These are phyloP conservation scores for Pseudopipra pipra DNA, from an alignment of 2,113 vertebrate genomes.

Conservation along the genomic window DNA sequence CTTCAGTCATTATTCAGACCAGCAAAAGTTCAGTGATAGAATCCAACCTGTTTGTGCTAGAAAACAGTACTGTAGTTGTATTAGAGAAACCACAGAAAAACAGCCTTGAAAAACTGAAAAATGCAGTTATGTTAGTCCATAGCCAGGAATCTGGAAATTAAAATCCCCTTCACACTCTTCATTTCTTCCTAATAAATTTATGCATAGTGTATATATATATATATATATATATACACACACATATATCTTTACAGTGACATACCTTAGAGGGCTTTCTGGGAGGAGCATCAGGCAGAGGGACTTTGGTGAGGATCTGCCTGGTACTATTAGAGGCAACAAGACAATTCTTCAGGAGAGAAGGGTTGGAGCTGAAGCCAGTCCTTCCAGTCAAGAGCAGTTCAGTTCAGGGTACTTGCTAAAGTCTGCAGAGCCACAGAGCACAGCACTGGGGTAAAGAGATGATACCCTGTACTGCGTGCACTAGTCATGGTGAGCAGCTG, in stretches of 20 bases:
- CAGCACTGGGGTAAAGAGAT: neutral
- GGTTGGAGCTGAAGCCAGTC: neutral
- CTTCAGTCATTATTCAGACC: neutral
- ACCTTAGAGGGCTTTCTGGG: neutral
- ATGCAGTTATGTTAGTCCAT: fast-evolving
- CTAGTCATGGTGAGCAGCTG: neutral
- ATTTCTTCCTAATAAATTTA: neutral
- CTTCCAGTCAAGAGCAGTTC: neutral
- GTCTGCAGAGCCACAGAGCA: neutral
- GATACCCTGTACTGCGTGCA: neutral
- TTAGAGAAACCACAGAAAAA: neutral
- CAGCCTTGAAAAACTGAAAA: neutral
- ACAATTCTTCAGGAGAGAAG: neutral
- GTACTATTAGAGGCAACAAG: neutral
- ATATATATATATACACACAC: fast-evolving
- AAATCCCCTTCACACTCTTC: neutral
- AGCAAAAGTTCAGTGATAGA: neutral
- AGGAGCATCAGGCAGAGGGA: neutral
- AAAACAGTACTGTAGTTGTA: neutral
- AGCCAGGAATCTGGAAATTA: neutral
- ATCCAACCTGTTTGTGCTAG: neutral
- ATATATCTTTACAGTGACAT: neutral
- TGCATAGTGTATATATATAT: fast-evolving
- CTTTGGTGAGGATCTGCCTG: neutral
- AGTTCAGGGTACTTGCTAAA: neutral